Base-by-base conservation (phyloP, 2,888 invertebrate genomes). In the Chaetogeoica ovagalla region DNA sequence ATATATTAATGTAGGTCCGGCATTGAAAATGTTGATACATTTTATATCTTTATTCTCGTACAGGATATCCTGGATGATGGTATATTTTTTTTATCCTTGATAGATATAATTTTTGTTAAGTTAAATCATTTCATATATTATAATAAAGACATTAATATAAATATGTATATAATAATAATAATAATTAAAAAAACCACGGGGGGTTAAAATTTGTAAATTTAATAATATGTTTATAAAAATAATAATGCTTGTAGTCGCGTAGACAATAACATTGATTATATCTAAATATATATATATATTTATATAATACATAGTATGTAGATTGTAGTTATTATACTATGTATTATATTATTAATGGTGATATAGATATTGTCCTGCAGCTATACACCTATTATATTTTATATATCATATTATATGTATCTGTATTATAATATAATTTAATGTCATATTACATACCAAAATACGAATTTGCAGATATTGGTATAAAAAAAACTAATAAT, bases 31-130 rank as follows among this genome's bases (percentile, higher is more conserved):
- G 66, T 57, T 68, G 43, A 66, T 52, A 6, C 13, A 57, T 66
- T 43, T 30, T 30, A 30, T 75, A 75, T 75, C 75, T 70, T 55
- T 55, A 70, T 66, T 59, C 62, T 65, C 39, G 30, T 37, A 70
- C 75, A 75, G 75, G 75, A 75, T 75, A 75, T 75, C 75, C 75
- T 75, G 75, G 37, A 52, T 63, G 52, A 63, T 73, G 30, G 11
- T 13, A 69, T 52, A 63, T 52, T n/a, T 30, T 52, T 73, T 60
- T 37, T 74, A 74, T 74, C 73, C 73, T 74, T 74, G 73, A 55
- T 55, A 63, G 15, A 52, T 74, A 63, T 63, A 17, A 52, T 63
- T 63, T 62, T 72, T 52, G 52, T 57, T 9, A 55, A 17, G 15
- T 63, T 30, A 15, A 15, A 62, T 71, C n/a, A 39, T 43, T 30